A percentile compares a stretch with the other conserved stretches of the same genome.
These are phyloP conservation scores for Rhynchonema sp. DNA, from an alignment of 2,888 invertebrate species.

Conservation along the genomic window DNA sequence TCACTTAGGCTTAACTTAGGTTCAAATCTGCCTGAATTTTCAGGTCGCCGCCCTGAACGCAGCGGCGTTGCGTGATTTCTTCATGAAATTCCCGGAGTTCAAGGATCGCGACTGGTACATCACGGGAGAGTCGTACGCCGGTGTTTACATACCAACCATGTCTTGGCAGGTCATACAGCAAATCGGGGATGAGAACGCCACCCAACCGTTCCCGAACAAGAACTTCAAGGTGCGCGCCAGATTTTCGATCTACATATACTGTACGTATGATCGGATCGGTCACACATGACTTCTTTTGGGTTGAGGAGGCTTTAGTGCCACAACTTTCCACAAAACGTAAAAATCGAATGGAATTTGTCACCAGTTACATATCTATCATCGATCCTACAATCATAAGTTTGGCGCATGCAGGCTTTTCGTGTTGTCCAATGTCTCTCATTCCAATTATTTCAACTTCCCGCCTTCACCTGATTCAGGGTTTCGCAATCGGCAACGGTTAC, in stretches of 20 bases:
- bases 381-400: no score
- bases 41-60: constrained; percentile 29
- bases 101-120: constrained; percentile 28
- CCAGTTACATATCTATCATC: no score
- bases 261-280: no score
- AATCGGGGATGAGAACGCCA: constrained; percentile 21
- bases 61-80: constrained; percentile 29
- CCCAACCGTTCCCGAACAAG: constrained; percentile 12
- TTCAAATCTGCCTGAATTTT: background rate
- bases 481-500: constrained; percentile 32
- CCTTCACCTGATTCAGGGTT: constrained; percentile 29
- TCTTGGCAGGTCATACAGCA: constrained; percentile 12
- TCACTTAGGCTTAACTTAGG: background rate
- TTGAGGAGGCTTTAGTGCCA: no score
- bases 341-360: no score
- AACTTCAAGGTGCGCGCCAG: constrained; percentile 30
- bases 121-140: constrained; percentile 34
- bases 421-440: no score
- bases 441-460: no score
- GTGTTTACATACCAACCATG: constrained; percentile 32
- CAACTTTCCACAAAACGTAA: no score
- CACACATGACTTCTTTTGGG: no score
- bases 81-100: constrained; percentile 29
- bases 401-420: no score
- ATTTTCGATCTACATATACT: no score